Percentiles rank a stretch among this genome's conserved stretches.
phyloP scores from a whole-genome alignment of 2,888 invertebrate species.

The Orthosia gothica region DNA sequence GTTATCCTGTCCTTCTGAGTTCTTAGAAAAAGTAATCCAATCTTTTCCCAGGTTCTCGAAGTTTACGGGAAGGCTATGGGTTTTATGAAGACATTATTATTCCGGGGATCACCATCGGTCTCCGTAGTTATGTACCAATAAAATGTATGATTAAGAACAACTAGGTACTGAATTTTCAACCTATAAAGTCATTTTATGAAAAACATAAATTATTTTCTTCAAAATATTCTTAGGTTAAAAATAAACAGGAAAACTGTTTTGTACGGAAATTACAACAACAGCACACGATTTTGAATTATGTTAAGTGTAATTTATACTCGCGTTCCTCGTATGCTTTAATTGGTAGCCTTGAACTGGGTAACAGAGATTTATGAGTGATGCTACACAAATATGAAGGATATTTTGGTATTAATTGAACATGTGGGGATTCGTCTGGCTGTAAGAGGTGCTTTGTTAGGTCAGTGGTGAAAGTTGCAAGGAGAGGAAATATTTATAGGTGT shows the following conservation, averaged over 20 bases:
- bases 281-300: slow-evolving; percentile 50
- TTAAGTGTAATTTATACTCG: slow-evolving; percentile 56
- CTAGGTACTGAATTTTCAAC: too few species aligned
- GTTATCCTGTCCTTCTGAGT: too few species aligned
- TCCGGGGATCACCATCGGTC: too few species aligned
- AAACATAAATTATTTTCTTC: background rate
- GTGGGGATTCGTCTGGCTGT: slow-evolving; percentile 2
- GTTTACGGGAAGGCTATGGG: too few species aligned
- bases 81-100: too few species aligned
- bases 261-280: slow-evolving; percentile 30
- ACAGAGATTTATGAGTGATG: slow-evolving; percentile 52
- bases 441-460: slow-evolving; percentile 10
- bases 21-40: too few species aligned
- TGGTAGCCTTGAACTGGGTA: slow-evolving; percentile 54
- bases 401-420: slow-evolving; percentile 50
- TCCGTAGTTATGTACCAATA: too few species aligned
- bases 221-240: background rate
- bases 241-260: slow-evolving; percentile 40
- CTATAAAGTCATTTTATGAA: background rate
- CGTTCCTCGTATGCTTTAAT: slow-evolving; percentile 54
- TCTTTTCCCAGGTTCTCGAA: too few species aligned
- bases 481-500: background rate
- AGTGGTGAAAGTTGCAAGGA: slow-evolving; percentile 1
- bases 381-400: slow-evolving; percentile 35
- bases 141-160: too few species aligned